Evolutionary conservation across 2,888 invertebrate genomes (phyloP).

Genomic region (Cheilosia urbana): DNA sequence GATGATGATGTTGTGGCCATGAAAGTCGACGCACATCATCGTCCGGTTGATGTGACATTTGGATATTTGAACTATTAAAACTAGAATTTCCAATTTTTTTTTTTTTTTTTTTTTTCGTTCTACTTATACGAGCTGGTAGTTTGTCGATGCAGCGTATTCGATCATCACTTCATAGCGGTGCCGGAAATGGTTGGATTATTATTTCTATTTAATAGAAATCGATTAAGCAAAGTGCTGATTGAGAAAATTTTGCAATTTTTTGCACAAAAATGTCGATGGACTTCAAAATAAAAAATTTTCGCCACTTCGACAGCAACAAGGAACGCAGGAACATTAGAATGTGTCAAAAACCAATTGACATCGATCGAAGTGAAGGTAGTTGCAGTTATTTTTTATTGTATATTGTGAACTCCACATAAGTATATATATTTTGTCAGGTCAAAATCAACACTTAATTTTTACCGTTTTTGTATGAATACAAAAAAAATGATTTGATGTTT

Average conservation of each 20-base stretch:
- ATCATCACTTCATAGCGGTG: constrained; percentile 23
- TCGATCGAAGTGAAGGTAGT: constrained; percentile 28
- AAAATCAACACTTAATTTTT: too few relatives aligned
- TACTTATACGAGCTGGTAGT: constrained; percentile 16
- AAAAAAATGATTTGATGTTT: too few relatives aligned
- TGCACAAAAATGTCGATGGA: constrained; percentile 44
- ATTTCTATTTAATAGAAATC: constrained; percentile 10
- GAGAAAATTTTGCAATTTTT: constrained; percentile 34
- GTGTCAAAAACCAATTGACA: constrained; percentile 64
- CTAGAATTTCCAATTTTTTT: constrained; percentile 44
- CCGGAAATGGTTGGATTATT: neutral
- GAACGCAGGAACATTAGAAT: constrained; percentile 57
- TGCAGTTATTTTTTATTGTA: neutral
- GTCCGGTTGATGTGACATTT: constrained; percentile 59
- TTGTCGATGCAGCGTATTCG: neutral
- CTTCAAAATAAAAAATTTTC: constrained; percentile 53
- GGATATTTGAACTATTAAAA: constrained; percentile 36
- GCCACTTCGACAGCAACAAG: constrained; percentile 68
- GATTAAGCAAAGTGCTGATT: neutral
- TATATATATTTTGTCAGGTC: too few relatives aligned
- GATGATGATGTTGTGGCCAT: constrained; percentile 57
- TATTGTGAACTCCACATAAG: constrained; percentile 1
- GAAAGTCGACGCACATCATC: constrained; percentile 59
- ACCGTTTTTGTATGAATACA: too few relatives aligned
- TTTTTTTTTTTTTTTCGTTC: constrained; percentile 12